Evolutionary conservation across 2,113 vertebrate species (phyloP), one percentile per base, ranked within the genome.

Genomic region (Leuciscus idus): DNA sequence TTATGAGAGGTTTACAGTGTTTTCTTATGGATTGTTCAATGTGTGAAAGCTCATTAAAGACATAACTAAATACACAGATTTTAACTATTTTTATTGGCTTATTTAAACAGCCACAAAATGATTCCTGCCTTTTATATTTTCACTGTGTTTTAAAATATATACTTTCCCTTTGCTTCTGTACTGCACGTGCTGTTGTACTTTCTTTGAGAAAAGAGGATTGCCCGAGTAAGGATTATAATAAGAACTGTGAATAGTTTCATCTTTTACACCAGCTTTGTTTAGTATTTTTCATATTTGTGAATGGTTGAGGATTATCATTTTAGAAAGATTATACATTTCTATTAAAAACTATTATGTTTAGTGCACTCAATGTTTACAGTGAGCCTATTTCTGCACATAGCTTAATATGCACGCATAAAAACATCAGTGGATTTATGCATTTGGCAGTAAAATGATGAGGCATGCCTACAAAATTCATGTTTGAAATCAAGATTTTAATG

Each of bases 401-500:
- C 26, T 15, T 33, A 62, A 52, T 46, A 55, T 43, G 36, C 4
- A 61, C 72, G 46, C 21, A 26, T 77, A 83, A 77, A 52, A 30
- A 23, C 74, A 57, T 62, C 26, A 23, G 26, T 6, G 11, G 77
- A 74, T 68, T 76, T 81, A 39, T n/a, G 30, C 64, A 28, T 61
- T 30, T 59, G 30, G 59, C 33, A 84, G 48, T 68, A n/a, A 52
- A 9, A 36, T 39, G 13, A n/a, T 13, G 19, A 10, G 70, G 46
- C 72, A 48, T 74, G 55, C 75, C 26, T 78, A 33, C 23, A 77
- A 6, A 50, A 52, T 57, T 33, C 23, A 36, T 50, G 12, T 61
- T 85, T 57, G 19, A 57, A 57, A 33, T 17, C 43, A 21, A 39
- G 13, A 81, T 81, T 82, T 85, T 52, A 79, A 74, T 86, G 21